Conservation (phyloP, 2,113 vertebrate genomes). For the Ginglymostoma cirratum region DNA sequence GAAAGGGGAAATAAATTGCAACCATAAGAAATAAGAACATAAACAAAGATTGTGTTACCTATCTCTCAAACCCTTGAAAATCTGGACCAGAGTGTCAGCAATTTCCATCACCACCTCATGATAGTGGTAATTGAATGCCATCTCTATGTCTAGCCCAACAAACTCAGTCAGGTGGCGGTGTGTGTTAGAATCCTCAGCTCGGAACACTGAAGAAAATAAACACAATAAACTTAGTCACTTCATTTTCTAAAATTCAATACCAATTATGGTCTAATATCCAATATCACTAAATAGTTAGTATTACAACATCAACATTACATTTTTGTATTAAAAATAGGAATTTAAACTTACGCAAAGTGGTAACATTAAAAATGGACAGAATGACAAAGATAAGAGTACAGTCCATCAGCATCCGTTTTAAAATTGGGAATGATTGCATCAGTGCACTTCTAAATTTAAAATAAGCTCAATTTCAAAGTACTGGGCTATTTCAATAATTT, state of each 20-base stretch:
- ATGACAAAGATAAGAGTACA: background rate
- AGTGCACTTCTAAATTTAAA: background rate
- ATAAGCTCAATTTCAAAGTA: background rate
- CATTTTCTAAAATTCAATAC: background rate
- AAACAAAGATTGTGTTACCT: slow-evolving; percentile 59
- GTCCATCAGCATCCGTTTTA: background rate
- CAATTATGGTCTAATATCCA: background rate
- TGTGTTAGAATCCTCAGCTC: slow-evolving; percentile 96
- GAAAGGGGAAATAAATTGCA: background rate
- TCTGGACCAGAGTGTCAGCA: slow-evolving; percentile 92
- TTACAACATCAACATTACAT: background rate
- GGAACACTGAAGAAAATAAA: slow-evolving; percentile 71
- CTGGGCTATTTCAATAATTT: background rate
- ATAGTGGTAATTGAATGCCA: slow-evolving; percentile 97
- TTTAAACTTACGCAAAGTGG: background rate
- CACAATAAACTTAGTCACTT: background rate
- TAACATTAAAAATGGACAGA: background rate
- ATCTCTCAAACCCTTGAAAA: slow-evolving; percentile 94
- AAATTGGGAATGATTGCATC: background rate
- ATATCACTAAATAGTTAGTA: background rate
- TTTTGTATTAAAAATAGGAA: background rate
- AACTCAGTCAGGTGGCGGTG: slow-evolving; percentile 96
- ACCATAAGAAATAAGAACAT: background rate
- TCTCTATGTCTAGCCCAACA: slow-evolving; percentile 97
- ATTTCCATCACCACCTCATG: slow-evolving; percentile 95